These are phyloP conservation scores for Rhimphoctona megacephalus DNA, from an alignment of 2,888 invertebrate species.

Conservation along the genomic window DNA sequence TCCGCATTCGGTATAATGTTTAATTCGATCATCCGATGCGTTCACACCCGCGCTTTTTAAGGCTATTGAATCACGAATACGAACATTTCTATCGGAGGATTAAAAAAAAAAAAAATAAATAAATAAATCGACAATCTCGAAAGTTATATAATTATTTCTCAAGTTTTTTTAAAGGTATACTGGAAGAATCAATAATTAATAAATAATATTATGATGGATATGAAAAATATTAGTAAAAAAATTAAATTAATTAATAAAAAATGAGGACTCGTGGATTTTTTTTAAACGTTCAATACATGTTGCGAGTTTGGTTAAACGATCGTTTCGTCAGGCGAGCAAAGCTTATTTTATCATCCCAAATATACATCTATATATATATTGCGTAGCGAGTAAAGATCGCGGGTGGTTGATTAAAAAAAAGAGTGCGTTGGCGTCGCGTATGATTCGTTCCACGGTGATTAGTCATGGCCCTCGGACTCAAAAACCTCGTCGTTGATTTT, in stretches of 20 bases:
- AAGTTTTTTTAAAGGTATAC: too few relatives aligned
- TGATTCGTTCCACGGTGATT: constrained; percentile 51
- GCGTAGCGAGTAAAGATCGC: constrained; percentile 27
- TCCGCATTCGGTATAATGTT: constrained; percentile 21
- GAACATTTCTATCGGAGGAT: not conserved
- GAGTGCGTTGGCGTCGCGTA: constrained; percentile 59
- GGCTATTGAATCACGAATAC: constrained; percentile 10
- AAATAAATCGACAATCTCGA: too few relatives aligned
- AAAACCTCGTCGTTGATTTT: constrained; percentile 22
- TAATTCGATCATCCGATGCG: constrained; percentile 18
- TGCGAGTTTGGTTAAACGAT: constrained; percentile 44
- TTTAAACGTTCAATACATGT: not conserved
- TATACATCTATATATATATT: not conserved
- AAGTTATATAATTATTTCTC: too few relatives aligned
- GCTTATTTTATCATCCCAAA: not conserved
- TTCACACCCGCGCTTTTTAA: constrained; percentile 2
- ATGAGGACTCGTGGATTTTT: not conserved
- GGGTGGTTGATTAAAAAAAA: constrained; percentile 37
- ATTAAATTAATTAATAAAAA: too few relatives aligned
- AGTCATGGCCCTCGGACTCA: constrained; percentile 43
- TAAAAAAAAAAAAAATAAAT: not conserved
- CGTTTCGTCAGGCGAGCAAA: not conserved
- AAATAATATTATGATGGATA: not conserved
- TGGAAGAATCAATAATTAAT: too few relatives aligned
- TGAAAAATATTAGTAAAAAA: not conserved